phyloP scores from a whole-genome alignment of 2,888 invertebrate genomes.

The Tetheella fluctuosa region DNA sequence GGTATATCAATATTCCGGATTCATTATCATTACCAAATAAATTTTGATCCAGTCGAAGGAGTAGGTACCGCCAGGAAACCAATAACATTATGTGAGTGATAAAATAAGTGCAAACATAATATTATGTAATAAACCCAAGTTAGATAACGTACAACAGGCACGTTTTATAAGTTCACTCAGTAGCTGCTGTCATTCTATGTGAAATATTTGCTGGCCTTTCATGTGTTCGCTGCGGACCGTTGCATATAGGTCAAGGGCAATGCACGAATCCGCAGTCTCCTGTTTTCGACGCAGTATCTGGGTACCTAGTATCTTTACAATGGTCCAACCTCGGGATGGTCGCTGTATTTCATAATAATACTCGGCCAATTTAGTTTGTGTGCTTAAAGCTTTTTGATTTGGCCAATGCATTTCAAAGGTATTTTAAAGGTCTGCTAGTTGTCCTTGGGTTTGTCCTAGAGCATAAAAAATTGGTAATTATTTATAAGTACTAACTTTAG shows the following conservation, averaged over 20 bases:
- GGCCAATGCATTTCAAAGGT: too few relatives aligned
- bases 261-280: slow-evolving; percentile 61
- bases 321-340: background rate
- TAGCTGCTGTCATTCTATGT: background rate
- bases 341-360: background rate
- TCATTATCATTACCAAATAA: too few relatives aligned
- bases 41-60: too few relatives aligned
- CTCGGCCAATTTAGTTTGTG: background rate
- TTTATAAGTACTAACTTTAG: too few relatives aligned
- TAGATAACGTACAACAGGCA: background rate
- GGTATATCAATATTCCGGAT: too few relatives aligned
- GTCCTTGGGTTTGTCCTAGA: too few relatives aligned
- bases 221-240: slow-evolving; percentile 53
- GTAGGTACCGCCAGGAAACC: too few relatives aligned
- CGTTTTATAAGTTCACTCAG: background rate
- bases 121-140: background rate
- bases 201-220: slow-evolving; percentile 25
- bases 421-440: too few relatives aligned
- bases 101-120: too few relatives aligned
- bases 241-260: slow-evolving; percentile 64
- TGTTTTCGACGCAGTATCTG: slow-evolving; percentile 14
- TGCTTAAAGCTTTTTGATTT: too few relatives aligned
- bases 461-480: too few relatives aligned
- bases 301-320: background rate
- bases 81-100: too few relatives aligned